Evolutionary conservation across 2,113 vertebrate species (phyloP).

Genomic region (Lampris megalopsis): DNA sequence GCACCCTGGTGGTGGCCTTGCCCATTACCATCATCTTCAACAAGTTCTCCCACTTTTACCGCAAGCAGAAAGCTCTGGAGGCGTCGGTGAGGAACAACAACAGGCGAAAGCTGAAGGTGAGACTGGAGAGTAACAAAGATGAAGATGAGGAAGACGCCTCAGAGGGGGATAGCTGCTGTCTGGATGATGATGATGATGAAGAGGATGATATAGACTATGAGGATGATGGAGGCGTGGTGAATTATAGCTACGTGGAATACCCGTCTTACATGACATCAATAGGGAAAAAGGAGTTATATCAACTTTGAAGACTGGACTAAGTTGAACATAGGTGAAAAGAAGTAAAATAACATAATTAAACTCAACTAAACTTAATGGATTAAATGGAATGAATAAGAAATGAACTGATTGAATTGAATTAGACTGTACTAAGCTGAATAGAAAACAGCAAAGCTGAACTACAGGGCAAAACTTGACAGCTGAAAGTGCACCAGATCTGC

Average conservation of each 20-base stretch:
- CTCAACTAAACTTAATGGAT: too few species aligned
- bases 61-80: slow-evolving; percentile 94
- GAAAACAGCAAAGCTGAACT: background rate
- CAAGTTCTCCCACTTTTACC: slow-evolving; percentile 98
- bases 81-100: slow-evolving; percentile 91
- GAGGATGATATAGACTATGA: slow-evolving; percentile 55
- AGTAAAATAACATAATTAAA: too few species aligned
- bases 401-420: background rate
- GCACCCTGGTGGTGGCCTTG: slow-evolving; percentile 94
- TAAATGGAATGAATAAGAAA: too few species aligned
- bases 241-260: slow-evolving; percentile 79
- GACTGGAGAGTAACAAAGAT: slow-evolving; percentile 41
- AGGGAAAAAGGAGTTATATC: slow-evolving; percentile 49
- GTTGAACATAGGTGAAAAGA: background rate
- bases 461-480: too few species aligned
- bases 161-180: slow-evolving; percentile 66
- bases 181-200: slow-evolving; percentile 64
- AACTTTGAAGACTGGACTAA: slow-evolving; percentile 38
- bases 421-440: background rate
- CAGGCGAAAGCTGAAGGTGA: slow-evolving; percentile 58
- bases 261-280: slow-evolving; percentile 33
- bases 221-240: slow-evolving; percentile 71
- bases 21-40: slow-evolving; percentile 99
- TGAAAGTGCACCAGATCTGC: background rate
- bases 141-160: slow-evolving; percentile 46